Conservation (phyloP, 2,888 invertebrate genomes). For the Octonoba sinensis region DNA sequence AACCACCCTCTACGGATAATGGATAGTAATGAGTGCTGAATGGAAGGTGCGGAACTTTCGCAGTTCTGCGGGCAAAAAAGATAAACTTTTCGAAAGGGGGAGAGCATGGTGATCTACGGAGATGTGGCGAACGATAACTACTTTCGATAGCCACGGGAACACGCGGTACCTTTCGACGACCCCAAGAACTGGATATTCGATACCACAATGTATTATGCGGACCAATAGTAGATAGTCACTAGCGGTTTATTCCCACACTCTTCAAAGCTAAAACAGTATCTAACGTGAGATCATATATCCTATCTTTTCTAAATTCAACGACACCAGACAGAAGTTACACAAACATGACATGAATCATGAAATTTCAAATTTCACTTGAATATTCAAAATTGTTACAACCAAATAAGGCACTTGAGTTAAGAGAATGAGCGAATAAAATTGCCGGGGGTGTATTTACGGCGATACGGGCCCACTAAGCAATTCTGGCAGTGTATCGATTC, state of each 20-base stretch:
- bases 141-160: slow-evolving; percentile 10
- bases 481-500: too few relatives aligned
- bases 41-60: slow-evolving; percentile 38
- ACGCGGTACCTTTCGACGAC: slow-evolving; percentile 23
- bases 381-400: too few relatives aligned
- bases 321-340: too few relatives aligned
- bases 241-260: slow-evolving; percentile 27
- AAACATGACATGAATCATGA: too few relatives aligned
- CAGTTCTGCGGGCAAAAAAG: slow-evolving; percentile 11
- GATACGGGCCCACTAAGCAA: too few relatives aligned
- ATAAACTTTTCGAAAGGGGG: slow-evolving; percentile 11
- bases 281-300: too few relatives aligned
- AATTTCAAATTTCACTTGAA: too few relatives aligned
- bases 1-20: slow-evolving; percentile 47
- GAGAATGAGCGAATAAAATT: too few relatives aligned
- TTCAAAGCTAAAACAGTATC: too few relatives aligned
- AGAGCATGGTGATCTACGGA: slow-evolving; percentile 22
- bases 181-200: slow-evolving; percentile 25
- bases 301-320: too few relatives aligned
- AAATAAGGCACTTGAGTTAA: too few relatives aligned
- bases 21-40: slow-evolving; percentile 54
- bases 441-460: too few relatives aligned
- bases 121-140: slow-evolving; percentile 16
- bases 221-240: neutral
- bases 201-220: slow-evolving; percentile 2